Evolutionary conservation across 2,113 vertebrate genomes (phyloP).

Genomic region (Falcunculus frontatus): DNA sequence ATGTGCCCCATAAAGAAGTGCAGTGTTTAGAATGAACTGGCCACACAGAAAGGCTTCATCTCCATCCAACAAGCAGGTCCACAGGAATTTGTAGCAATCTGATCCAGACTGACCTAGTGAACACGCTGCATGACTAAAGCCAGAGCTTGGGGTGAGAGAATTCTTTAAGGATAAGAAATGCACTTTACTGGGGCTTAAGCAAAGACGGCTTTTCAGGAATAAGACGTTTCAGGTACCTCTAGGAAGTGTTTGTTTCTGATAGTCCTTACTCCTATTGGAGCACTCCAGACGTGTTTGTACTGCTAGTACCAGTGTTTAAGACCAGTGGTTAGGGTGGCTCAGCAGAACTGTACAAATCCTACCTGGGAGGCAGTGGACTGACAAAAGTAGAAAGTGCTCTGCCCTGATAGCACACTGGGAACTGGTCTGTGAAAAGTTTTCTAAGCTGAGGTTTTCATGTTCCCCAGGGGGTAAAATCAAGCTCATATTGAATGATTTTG

Average conservation of each 20-base stretch:
- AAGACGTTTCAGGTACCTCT: not conserved
- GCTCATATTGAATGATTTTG: not conserved
- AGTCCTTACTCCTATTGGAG: not conserved
- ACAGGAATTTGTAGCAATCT: not conserved
- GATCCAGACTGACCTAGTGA: not conserved
- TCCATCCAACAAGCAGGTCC: not conserved
- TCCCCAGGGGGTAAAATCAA: not conserved
- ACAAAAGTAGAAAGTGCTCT: not conserved
- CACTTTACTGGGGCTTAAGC: not conserved
- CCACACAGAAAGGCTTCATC: not conserved
- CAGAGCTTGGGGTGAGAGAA: not conserved
- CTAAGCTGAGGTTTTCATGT: not conserved
- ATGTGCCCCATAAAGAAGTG: not conserved
- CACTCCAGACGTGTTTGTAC: not conserved
- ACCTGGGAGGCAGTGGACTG: not conserved
- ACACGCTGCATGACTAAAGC: not conserved
- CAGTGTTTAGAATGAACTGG: not conserved
- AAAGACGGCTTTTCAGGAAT: not conserved
- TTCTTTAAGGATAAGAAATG: not conserved
- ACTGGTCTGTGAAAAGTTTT: not conserved
- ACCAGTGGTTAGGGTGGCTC: not conserved
- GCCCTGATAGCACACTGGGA: not conserved
- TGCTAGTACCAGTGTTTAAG: not conserved
- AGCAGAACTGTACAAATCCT: not conserved
- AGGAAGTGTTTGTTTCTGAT: not conserved